Evolutionary conservation across 1,140 invertebrate genomes (phyloP).

Genomic region (Drosophila sproati): DNA sequence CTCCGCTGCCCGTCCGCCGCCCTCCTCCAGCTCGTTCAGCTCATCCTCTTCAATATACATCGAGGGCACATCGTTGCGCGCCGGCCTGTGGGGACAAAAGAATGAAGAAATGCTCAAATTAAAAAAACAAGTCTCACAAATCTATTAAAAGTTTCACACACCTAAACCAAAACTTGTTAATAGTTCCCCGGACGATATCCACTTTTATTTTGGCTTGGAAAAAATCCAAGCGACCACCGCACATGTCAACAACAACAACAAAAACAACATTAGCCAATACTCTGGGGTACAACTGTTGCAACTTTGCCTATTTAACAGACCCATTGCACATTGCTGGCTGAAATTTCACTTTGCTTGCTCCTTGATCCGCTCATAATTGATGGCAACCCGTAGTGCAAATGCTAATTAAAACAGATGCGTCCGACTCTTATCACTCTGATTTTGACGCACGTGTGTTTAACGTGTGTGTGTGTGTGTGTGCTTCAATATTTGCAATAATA

Average conservation of each 20-base stretch:
- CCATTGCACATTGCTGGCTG: slow-evolving; percentile 20
- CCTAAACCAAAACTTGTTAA: slow-evolving; percentile 53
- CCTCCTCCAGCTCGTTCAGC: slow-evolving; percentile 78
- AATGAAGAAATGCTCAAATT: slow-evolving; percentile 23
- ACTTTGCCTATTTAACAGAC: slow-evolving; percentile 34
- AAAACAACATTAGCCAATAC: slow-evolving; percentile 5
- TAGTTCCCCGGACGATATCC: slow-evolving; percentile 60
- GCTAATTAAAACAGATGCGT: slow-evolving; percentile 56
- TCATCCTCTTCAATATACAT: slow-evolving; percentile 84
- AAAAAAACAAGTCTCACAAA: slow-evolving; percentile 49
- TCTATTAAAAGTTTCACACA: slow-evolving; percentile 67
- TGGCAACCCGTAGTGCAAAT: slow-evolving; percentile 6
- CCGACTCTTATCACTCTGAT: slow-evolving; percentile 58
- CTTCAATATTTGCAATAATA: slow-evolving; percentile 74
- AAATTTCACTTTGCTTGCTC: slow-evolving; percentile 39
- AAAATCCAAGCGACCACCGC: slow-evolving; percentile 35
- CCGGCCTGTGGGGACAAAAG: slow-evolving; percentile 62
- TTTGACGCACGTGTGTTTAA: slow-evolving; percentile 1
- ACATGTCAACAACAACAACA: slow-evolving; percentile 44
- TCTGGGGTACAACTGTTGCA: slow-evolving; percentile 31
- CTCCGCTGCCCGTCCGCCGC: slow-evolving; percentile 66
- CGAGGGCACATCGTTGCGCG: slow-evolving; percentile 82
- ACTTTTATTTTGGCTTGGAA: slow-evolving; percentile 37
- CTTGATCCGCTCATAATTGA: slow-evolving; percentile 1
- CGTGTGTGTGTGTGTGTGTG: slow-evolving; percentile 1